phyloP scores from a whole-genome alignment of 2,888 invertebrate species.

The Caenorhabditis sp. region DNA sequence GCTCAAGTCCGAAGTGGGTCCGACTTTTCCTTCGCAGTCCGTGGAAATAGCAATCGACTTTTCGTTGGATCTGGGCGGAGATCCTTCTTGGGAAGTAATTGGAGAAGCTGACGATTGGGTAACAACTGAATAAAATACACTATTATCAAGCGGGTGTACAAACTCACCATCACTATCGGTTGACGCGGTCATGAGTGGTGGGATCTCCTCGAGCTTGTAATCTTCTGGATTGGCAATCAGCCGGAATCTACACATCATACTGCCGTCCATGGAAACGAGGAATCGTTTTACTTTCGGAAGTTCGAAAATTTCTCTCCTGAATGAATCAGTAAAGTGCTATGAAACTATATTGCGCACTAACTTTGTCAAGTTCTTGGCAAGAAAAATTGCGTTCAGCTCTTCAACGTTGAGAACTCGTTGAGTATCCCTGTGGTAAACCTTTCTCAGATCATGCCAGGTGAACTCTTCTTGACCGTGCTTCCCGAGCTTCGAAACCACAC shows the following conservation, averaged over 20 bases:
- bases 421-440: conserved; percentile 59
- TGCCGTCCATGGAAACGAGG: conserved; percentile 48
- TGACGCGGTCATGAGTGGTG: conserved; percentile 38
- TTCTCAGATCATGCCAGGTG: conserved; percentile 63
- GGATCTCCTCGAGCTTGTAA: conserved; percentile 22
- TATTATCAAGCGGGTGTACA: neutral
- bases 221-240: conserved; percentile 27
- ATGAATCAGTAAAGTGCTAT: too few relatives aligned
- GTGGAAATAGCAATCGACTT: conserved; percentile 52
- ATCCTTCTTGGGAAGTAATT: conserved; percentile 14
- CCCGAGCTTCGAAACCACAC: conserved; percentile 28
- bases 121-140: conserved; percentile 7
- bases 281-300: conserved; percentile 40
- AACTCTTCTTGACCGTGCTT: conserved; percentile 46
- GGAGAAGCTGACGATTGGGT: conserved; percentile 32
- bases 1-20: conserved; percentile 60
- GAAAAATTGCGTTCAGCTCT: conserved; percentile 58
- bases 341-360: too few relatives aligned
- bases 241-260: conserved; percentile 55
- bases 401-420: conserved; percentile 55
- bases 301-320: conserved; percentile 54
- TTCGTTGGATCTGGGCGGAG: conserved; percentile 9
- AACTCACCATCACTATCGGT: conserved; percentile 34
- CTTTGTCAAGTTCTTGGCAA: conserved; percentile 51
- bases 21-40: conserved; percentile 50